Evolutionary conservation across 2,113 vertebrate species (phyloP).

Genomic region (Capreolus pygargus): DNA sequence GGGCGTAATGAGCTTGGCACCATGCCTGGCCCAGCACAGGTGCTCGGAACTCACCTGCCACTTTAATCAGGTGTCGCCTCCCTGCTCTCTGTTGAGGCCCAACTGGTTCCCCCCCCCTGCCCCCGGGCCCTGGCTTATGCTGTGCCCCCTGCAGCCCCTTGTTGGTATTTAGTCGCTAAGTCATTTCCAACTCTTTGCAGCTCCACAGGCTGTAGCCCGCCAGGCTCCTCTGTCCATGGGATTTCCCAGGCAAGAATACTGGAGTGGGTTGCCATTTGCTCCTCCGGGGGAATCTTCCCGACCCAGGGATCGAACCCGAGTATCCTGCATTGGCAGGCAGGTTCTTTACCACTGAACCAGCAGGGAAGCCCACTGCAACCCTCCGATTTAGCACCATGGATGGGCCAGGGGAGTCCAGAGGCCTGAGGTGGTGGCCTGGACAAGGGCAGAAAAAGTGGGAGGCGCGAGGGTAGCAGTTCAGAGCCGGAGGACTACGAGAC

Average conservation of each 20-base stretch:
- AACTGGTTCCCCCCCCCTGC: not conserved
- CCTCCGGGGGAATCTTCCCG: not conserved
- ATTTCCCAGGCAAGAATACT: not conserved
- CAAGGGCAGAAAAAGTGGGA: not conserved
- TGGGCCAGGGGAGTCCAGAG: not conserved
- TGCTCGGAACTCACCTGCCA: rapidly evolving
- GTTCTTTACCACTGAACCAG: not conserved
- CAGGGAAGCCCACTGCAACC: not conserved
- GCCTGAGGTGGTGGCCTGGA: not conserved
- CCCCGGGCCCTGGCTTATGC: not conserved
- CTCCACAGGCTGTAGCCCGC: not conserved
- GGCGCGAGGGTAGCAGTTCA: rapidly evolving
- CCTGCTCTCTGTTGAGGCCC: not conserved
- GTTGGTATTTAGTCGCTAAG: not conserved
- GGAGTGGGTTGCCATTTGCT: not conserved
- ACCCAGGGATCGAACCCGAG: not conserved
- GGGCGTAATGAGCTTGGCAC: not conserved
- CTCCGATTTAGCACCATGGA: not conserved
- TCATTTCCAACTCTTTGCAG: not conserved
- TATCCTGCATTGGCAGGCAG: not conserved
- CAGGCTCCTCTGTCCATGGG: not conserved
- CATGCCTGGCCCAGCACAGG: not conserved
- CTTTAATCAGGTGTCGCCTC: not conserved
- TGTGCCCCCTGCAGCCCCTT: not conserved
- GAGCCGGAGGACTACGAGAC: not conserved